Base-by-base conservation (phyloP, 2,888 invertebrate genomes). In the Automeris io region DNA sequence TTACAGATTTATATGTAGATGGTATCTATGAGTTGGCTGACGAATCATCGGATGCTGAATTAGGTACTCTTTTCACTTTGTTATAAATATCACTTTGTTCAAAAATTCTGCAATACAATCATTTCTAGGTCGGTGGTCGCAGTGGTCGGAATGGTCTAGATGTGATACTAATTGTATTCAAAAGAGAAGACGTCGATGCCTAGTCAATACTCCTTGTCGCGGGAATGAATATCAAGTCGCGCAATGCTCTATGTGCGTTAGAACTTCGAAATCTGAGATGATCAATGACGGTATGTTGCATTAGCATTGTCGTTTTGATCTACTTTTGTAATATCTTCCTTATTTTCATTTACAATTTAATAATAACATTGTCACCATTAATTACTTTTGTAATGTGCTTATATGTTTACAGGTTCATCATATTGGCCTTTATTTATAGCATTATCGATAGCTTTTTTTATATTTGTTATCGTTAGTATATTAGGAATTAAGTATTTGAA, bases 101-200 rank as follows among this genome's bases (percentile, higher is more conserved):
- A 12, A 4, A 13, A 18, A 6, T 19, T 18, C 16, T 29, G 25
- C 13, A 29, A 29, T 3, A 12, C 18, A 19, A 26, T 12, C 12
- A 25, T 19, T 4, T n/a, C 5, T 39, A 85, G 95, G 95, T 46
- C 88, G 91, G 34, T 95, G 95, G 95, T 92, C 94, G 1, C 88
- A 90, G 47, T 96, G 96, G 95, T 95, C 96, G 3, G 91, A 94
- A 22, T 98, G 97, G 97, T 95, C 96, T 8, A 89, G 92, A 38
- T 98, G 98, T 72, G 94, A 94, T 61, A 88, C 92, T 23, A 95
- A 97, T 70, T 98, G 98, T 72, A 90, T 92, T 41, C 95, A 96
- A 71, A 91, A 92, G 46, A 90, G 96, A 47, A 90, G 97, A 45
- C 87, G 93, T 49, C 90, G 92, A 46, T 98, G 98, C 77, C 71